Evolutionary conservation across 2,888 invertebrate species (phyloP), one percentile per base, ranked within the genome.

Genomic region (Ectemnius lituratus): DNA sequence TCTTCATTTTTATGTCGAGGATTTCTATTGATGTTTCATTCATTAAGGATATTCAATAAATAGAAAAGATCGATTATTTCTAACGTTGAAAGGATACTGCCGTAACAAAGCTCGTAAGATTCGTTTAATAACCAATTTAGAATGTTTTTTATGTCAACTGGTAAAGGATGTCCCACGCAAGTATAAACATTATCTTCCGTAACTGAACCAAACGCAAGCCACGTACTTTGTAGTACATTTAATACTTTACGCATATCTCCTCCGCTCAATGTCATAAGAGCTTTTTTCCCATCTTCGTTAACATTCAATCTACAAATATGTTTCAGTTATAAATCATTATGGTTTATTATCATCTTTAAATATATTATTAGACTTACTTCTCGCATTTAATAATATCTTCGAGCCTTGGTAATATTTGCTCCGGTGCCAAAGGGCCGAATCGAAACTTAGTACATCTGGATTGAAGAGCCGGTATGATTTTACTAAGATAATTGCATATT

Each of bases 191-290:
- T 96, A 81, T 96, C 95, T 91, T 98, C 98, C 28, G 95, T 96
- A 46, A 99, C 97, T 79, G 93, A 92, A 82, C 96, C 95, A 91
- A 96, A 98, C 1, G 99, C 98, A 91, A 99, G 94, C 91, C 97
- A 96, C 13, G 98, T 97, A 92, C 98, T 98, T 92, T 99, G 99
- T 63, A 99, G 92, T 23, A 99, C 96, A 91, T 99, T 99, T 23
- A 99, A 91, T 0, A 99, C 98, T 91, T 97, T 97, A 82, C 99
- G 94, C 99, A 99, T 99, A 91, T 99, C 99, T 13, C 99, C 99
- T 72, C 96, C 96, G 0, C 98, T 96, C 1, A 99, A 92, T 0
- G 96, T 95, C 77, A 99, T 92, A 4, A 99, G 90, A 0, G 99
- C 98, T 82, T 96, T 94, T 88, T 96, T 95, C 0, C 99, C 99